Evolutionary conservation across 2,113 vertebrate genomes (phyloP).

Genomic region (Chinchilla lanigera): DNA sequence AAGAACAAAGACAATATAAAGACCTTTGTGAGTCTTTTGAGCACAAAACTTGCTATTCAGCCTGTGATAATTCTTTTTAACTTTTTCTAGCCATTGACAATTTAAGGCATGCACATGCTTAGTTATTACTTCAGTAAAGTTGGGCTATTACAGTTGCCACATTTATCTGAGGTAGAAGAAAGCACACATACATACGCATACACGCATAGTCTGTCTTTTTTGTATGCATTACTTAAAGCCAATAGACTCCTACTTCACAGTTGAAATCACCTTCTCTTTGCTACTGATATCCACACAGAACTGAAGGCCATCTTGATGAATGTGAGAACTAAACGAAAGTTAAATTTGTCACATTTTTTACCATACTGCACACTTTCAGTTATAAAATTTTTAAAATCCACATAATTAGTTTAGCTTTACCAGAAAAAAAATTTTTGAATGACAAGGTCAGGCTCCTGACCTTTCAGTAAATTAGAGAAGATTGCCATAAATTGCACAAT

Average conservation of each 20-base stretch:
- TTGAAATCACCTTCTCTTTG: slow-evolving; percentile 84
- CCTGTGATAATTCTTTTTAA: not conserved
- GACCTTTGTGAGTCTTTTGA: not conserved
- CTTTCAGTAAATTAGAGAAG: slow-evolving; percentile 99
- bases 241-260: slow-evolving; percentile 79
- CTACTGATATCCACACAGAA: slow-evolving; percentile 82
- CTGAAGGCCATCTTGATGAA: slow-evolving; percentile 80
- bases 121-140: not conserved
- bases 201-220: not conserved
- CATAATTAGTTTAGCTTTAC: slow-evolving; percentile 95
- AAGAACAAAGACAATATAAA: slow-evolving; percentile 37
- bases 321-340: slow-evolving; percentile 85
- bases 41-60: not conserved
- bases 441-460: slow-evolving; percentile 97
- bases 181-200: not conserved
- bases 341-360: slow-evolving; percentile 90
- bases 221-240: slow-evolving; percentile 69
- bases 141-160: not conserved
- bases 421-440: slow-evolving; percentile 91
- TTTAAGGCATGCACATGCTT: not conserved
- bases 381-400: slow-evolving; percentile 84
- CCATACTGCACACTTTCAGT: slow-evolving; percentile 86
- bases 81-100: not conserved
- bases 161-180: not conserved
- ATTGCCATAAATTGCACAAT: slow-evolving; percentile 94